Evolutionary conservation across 2,888 invertebrate species (phyloP), one percentile per base, ranked within the genome.

Genomic region (Hirtodrosophila duncani): DNA sequence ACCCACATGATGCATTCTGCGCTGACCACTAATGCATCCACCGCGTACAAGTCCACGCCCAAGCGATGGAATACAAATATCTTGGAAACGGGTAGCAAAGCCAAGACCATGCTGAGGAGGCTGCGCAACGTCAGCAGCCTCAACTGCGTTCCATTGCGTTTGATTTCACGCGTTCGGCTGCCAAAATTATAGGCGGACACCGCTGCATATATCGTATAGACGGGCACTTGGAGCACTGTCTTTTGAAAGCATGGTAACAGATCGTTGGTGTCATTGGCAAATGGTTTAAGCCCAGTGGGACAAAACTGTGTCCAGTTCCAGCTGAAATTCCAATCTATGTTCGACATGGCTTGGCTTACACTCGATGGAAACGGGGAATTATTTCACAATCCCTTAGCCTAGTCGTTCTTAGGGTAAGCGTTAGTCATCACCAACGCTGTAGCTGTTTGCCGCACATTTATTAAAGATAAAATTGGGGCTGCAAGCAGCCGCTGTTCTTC

Each of bases 241-340:
- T 94, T 91, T 86, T 96, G 95, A 84, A 97, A 97, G 86, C 97
- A 97, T 49, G 92, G 88, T 45, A 94, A 92, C 72, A 97, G 89
- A 87, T 96, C 95, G 81, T 92, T 91, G 21, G 90, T 89, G 9
- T 89, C 86, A 6, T 89, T 88, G 75, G 92, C 90, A 90, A 94
- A 93, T 14, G 93, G 90, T 53, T 88, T 88, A 39, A 95, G 87
- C 17, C 93, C 93, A 16, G 89, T 89, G n/a, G 91, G 89, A 39
- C 95, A 95, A 79, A 94, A 89, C 55, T 91, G 90, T 56, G 91
- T 90, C 93, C 94, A 94, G 78, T 91, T 89, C 93, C 93, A 93
- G 5, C 59, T 45, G 8, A 75, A 67, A 44, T 69, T 63, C 63
- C 68, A 67, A 43, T 63, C 69, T 2, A 48, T 50, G 10, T 51